Conservation (phyloP, 2,113 vertebrate genomes). For the Melanocharis versteri region DNA sequence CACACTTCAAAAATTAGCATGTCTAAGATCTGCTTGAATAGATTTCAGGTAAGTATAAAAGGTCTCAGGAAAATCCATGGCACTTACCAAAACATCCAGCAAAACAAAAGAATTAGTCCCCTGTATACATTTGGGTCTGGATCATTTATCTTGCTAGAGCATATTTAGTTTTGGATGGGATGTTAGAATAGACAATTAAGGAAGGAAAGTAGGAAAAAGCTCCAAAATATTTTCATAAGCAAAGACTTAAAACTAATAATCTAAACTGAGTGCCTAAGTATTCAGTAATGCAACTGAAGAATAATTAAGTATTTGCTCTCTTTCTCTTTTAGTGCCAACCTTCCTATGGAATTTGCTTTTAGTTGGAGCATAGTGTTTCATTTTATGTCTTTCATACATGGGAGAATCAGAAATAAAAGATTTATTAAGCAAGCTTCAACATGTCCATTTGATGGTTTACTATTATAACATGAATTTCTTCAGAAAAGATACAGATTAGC, state of each 20-base stretch:
- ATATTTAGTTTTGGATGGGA: background rate
- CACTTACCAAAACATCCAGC: background rate
- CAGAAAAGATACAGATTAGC: background rate
- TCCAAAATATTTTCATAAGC: background rate
- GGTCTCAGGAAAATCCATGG: background rate
- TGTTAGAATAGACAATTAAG: background rate
- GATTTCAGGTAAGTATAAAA: background rate
- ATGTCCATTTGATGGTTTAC: background rate
- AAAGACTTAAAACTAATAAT: background rate
- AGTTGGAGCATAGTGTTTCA: background rate
- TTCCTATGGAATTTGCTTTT: background rate
- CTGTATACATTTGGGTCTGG: background rate
- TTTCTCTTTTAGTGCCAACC: background rate
- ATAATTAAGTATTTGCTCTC: background rate
- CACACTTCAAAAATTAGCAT: background rate
- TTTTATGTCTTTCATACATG: background rate
- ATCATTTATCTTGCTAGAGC: background rate
- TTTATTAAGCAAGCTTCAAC: background rate
- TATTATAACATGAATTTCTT: background rate
- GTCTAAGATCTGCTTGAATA: background rate
- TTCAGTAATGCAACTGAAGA: background rate
- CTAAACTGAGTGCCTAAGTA: background rate
- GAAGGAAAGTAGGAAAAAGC: background rate
- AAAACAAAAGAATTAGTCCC: background rate
- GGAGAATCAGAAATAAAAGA: background rate